Conservation (phyloP, 2,888 invertebrate species). For the Conus canariensis region DNA sequence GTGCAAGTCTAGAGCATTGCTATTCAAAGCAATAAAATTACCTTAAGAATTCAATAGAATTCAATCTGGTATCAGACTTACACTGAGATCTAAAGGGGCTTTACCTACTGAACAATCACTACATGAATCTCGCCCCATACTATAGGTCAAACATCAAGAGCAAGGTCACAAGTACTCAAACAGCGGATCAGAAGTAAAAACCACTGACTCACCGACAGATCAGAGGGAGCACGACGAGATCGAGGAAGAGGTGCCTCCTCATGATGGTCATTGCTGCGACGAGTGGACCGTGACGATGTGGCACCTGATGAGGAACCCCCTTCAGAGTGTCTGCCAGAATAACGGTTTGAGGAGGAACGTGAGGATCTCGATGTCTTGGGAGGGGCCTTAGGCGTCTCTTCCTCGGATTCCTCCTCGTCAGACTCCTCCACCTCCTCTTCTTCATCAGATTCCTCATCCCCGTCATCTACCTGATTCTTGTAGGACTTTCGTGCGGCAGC, state of each 20-base stretch:
- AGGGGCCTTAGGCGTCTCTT: slow-evolving; percentile 47
- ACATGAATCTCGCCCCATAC: too few species aligned
- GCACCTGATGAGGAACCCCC: neutral
- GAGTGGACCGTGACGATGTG: slow-evolving; percentile 29
- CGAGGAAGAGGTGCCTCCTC: slow-evolving; percentile 26
- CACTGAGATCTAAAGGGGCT: too few species aligned
- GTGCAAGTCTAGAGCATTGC: too few species aligned
- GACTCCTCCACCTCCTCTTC: slow-evolving; percentile 2
- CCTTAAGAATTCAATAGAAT: too few species aligned
- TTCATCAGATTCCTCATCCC: slow-evolving; percentile 10
- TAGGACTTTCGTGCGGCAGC: slow-evolving; percentile 41
- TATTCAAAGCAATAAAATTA: too few species aligned
- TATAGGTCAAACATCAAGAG: neutral
- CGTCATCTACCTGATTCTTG: neutral
- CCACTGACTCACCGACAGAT: slow-evolving; percentile 65
- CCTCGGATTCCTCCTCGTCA: slow-evolving; percentile 48
- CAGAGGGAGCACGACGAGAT: slow-evolving; percentile 68
- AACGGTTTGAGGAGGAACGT: slow-evolving; percentile 36
- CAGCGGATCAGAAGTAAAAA: neutral
- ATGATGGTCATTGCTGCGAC: slow-evolving; percentile 24
- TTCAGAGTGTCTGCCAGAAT: slow-evolving; percentile 2
- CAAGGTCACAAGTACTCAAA: neutral
- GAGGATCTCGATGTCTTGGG: slow-evolving; percentile 50
- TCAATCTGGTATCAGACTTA: too few species aligned
- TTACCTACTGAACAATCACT: too few species aligned